Conservation (phyloP, 2,888 invertebrate genomes). For the Trachelus stipa region DNA sequence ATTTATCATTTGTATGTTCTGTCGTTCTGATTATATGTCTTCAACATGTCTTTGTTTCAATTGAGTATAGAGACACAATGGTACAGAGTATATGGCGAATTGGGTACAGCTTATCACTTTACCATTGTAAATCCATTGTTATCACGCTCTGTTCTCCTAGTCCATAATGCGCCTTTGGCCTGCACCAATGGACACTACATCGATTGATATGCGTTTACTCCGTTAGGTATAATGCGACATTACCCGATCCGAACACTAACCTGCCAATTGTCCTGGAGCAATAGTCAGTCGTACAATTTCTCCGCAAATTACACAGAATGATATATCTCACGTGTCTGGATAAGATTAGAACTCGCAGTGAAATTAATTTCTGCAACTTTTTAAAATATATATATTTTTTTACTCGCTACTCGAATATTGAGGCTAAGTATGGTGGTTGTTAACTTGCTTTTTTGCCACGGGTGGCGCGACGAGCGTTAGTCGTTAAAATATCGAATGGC, state of each 20-base stretch:
- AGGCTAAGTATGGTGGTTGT: too few relatives aligned
- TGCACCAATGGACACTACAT: neutral
- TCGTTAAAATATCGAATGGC: too few relatives aligned
- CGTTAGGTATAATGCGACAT: neutral
- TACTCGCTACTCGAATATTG: too few relatives aligned
- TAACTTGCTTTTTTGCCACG: too few relatives aligned
- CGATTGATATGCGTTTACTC: neutral
- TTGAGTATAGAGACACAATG: neutral
- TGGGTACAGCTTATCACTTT: neutral
- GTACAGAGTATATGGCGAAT: neutral
- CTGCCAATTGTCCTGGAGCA: neutral
- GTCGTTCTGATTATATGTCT: neutral
- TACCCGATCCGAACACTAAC: neutral
- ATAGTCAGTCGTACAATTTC: neutral
- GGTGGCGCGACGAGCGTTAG: too few relatives aligned
- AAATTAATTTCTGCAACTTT: too few relatives aligned
- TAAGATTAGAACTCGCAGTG: too few relatives aligned
- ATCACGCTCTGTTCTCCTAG: neutral
- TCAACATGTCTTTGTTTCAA: neutral
- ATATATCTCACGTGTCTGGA: too few relatives aligned
- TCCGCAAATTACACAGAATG: neutral
- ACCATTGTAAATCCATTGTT: neutral
- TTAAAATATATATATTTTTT: too few relatives aligned
- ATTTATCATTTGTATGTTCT: neutral
- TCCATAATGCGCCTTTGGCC: neutral